These are phyloP conservation scores for Orthonevra nobilis DNA, from an alignment of 2,888 invertebrate genomes.

Conservation along the genomic window DNA sequence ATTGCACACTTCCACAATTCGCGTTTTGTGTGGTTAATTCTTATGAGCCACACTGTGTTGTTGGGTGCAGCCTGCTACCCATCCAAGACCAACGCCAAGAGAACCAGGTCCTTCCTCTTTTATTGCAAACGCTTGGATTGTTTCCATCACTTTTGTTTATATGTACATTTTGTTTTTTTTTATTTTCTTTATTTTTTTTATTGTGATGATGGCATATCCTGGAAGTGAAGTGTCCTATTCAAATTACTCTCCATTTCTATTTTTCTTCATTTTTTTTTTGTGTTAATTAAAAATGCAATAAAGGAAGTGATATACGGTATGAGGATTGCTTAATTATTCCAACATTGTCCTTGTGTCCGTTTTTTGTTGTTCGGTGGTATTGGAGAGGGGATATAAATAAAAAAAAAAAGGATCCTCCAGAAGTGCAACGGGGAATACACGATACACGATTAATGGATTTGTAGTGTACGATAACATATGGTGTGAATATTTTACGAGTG, in stretches of 20 bases:
- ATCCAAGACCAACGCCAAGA: too few species aligned
- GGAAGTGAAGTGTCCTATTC: slow-evolving; percentile 36
- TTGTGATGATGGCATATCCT: slow-evolving; percentile 21
- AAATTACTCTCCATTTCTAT: slow-evolving; percentile 42
- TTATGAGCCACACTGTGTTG: slow-evolving; percentile 57
- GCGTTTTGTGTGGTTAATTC: slow-evolving; percentile 66
- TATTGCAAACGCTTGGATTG: slow-evolving; percentile 26
- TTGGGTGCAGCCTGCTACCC: slow-evolving; percentile 54
- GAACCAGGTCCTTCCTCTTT: slow-evolving; percentile 40
- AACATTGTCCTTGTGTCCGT: slow-evolving; percentile 49
- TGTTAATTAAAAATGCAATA: slow-evolving; percentile 58
- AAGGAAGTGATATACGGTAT: slow-evolving; percentile 23
- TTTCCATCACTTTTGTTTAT: slow-evolving; percentile 16
- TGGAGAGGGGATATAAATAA: background rate
- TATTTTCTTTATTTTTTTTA: background rate
- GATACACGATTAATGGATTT: slow-evolving; percentile 48
- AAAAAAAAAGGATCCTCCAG: slow-evolving; percentile 1
- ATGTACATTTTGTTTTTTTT: background rate
- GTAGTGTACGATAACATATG: slow-evolving; percentile 63
- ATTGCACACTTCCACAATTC: slow-evolving; percentile 66
- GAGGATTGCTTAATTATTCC: slow-evolving; percentile 57
- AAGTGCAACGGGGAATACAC: slow-evolving; percentile 20
- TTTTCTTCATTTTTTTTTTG: slow-evolving; percentile 11
- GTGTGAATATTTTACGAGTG: slow-evolving; percentile 67
- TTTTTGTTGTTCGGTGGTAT: background rate